Base-by-base conservation (phyloP, 2,113 vertebrate genomes). In the Syngnathus floridae region DNA sequence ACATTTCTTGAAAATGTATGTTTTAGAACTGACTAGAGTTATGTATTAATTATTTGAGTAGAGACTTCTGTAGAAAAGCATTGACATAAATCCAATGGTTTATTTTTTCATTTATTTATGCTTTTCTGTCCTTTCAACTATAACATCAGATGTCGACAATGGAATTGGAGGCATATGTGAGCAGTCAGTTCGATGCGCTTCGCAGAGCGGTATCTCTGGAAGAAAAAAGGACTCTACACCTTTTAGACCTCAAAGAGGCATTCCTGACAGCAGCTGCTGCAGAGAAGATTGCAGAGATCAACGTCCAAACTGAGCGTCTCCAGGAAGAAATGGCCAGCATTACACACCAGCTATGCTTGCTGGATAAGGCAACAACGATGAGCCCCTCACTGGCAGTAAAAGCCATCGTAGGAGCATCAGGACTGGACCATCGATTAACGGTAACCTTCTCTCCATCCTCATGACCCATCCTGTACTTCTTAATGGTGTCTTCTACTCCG, bases 271-370 rank as follows among this genome's bases (percentile, higher is more conserved):
- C 91, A 17, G 90, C 91, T 37, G 91, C 94, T 7, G 90, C 91
- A 0, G 91, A 86, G 72, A 90, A 91, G 67, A 88, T 95, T 12
- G 90, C 92, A 0, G 91, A 94, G 76, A 93, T 95, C 74, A 78
- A 63, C 0, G 80, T 90, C 7, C 79, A 91, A 64, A 88, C 92
- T 1, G 87, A 91, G 78, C 91, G 90, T 19, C 77, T 93, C 66
- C 92, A 93, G 78, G 91, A 92, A 60, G 93, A 94, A 72, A 93
- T 94, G 91, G 88, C 86, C 72, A 90, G 89, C 85, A 91, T 93
- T 82, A 93, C 90, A 65, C 88, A 88, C 68, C 90, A 94, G 78
- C 86, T 82, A 43, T 89, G 86, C 66, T 86, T 88, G 75, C 90
- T 94, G 77, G 92, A 88, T 72, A 85, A 91, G 56, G 83, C 84